phyloP scores from a whole-genome alignment of 2,797 vertebrate species.

The Myotis findleyi region DNA sequence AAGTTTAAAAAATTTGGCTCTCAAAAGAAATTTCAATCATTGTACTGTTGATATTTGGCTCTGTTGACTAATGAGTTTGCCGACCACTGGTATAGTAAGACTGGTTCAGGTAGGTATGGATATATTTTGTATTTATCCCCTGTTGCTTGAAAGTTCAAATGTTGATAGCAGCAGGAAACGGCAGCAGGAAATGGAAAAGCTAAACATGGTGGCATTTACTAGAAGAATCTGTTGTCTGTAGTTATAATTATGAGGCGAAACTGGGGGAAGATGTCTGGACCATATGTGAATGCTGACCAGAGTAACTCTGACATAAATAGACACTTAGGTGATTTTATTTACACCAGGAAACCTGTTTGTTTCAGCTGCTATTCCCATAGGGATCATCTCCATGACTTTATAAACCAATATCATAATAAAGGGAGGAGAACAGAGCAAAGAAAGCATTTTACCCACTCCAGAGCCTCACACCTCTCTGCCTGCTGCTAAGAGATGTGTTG shows the following conservation, averaged over 20 bases:
- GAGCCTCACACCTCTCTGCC: too few relatives aligned
- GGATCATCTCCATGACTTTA: background rate
- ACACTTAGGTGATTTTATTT: background rate
- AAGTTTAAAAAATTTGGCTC: too few relatives aligned
- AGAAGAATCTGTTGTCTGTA: background rate
- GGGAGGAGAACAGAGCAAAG: background rate
- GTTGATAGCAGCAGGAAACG: background rate
- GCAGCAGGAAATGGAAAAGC: background rate
- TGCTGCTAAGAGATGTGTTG: background rate
- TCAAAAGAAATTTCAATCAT: too few relatives aligned
- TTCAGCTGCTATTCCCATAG: background rate
- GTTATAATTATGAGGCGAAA: background rate
- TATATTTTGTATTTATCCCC: background rate
- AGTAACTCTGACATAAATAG: background rate
- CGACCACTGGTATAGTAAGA: background rate
- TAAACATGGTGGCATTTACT: background rate
- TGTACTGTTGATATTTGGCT: too few relatives aligned
- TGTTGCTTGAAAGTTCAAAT: background rate
- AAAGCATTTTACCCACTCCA: too few relatives aligned
- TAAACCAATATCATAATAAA: background rate
- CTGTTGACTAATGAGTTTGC: too few relatives aligned
- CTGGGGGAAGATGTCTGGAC: background rate
- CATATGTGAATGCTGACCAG: background rate
- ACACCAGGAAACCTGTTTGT: background rate
- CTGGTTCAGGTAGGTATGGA: background rate